Evolutionary conservation across 2,113 vertebrate species (phyloP), one percentile per base, ranked within the genome.

Genomic region (Cygnus buccinator): DNA sequence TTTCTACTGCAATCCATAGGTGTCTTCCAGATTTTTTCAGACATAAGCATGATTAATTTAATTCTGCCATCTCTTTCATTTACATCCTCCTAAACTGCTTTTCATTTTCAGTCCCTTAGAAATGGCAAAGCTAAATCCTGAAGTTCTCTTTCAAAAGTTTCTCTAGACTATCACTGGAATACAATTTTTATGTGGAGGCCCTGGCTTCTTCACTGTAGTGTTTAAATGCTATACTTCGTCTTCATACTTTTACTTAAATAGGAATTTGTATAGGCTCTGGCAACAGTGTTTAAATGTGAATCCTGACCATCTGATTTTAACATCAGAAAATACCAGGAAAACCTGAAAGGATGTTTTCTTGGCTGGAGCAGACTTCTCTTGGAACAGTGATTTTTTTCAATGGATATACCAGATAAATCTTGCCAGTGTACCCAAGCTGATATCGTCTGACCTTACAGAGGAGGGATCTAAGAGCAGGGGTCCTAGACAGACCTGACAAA

Each of bases 281-380:
- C 81, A 94, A 18, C 2, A 59, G 50, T 21, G 22, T 39, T 62
- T 62, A 26, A 91, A 93, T 73, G 50, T 0, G 5, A 85, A 89
- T 23, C 63, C 72, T 52, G 58, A 4, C 22, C 90, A 93, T 43
- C 41, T 3, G 15, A 94, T 89, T 94, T 82, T 90, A 79, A 66
- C 55, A 91, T 82, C 77, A 92, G 62, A 93, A 92, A 96, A 95
- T 95, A 94, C 94, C 78, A 93, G 81, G 94, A 96, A 96, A 82
- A 87, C 29, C 44, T 62, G 20, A 79, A 92, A 94, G 93, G 29
- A 94, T 78, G 70, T 85, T 91, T 71, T 89, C 77, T 95, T 95
- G 95, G 95, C 84, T 73, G 58, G 28, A 82, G 58, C 19, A 62
- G 39, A 11, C 26, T 46, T 72, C 66, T 87, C 78, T 76, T 50